These are phyloP conservation scores for Porites rus DNA, from an alignment of 92 coral and sea anemone genomes.

Conservation along the genomic window DNA sequence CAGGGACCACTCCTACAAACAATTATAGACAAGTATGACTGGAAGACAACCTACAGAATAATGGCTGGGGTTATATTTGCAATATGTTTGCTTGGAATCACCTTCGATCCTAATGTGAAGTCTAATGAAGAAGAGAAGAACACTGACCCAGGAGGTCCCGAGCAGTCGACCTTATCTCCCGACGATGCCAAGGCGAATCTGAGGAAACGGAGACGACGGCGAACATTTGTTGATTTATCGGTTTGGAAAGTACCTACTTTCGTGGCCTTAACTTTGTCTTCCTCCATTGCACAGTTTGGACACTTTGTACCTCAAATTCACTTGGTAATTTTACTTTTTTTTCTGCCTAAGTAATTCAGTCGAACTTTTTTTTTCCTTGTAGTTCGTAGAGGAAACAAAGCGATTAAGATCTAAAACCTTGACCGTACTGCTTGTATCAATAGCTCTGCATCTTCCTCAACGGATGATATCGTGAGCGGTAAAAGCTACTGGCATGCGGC, in stretches of 20 bases:
- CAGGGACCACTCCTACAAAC: slow-evolving; percentile 64
- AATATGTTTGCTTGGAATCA: slow-evolving; percentile 31
- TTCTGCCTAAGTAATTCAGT: neutral
- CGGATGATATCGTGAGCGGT: too few relatives aligned
- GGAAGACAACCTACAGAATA: slow-evolving; percentile 43
- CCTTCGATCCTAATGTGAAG: slow-evolving; percentile 36
- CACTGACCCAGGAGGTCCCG: neutral
- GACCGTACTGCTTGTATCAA: too few relatives aligned
- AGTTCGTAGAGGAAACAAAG: too few relatives aligned
- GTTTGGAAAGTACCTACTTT: slow-evolving; percentile 43
- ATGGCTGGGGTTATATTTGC: slow-evolving; percentile 45
- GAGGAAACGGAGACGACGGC: neutral
- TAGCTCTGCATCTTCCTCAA: too few relatives aligned
- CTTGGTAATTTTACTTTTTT: slow-evolving; percentile 30
- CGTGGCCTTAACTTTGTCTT: slow-evolving; percentile 39
- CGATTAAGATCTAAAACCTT: too few relatives aligned
- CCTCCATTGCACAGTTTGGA: slow-evolving; percentile 48
- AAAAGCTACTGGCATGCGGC: too few relatives aligned
- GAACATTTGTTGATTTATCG: slow-evolving; percentile 32
- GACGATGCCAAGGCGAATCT: neutral
- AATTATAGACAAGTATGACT: slow-evolving; percentile 31
- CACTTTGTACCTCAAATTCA: slow-evolving; percentile 64
- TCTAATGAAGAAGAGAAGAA: neutral
- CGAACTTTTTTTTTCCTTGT: neutral
- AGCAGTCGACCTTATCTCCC: neutral